Base-by-base conservation (phyloP, 2,888 invertebrate genomes). In the Dicyrtomina minuta region DNA sequence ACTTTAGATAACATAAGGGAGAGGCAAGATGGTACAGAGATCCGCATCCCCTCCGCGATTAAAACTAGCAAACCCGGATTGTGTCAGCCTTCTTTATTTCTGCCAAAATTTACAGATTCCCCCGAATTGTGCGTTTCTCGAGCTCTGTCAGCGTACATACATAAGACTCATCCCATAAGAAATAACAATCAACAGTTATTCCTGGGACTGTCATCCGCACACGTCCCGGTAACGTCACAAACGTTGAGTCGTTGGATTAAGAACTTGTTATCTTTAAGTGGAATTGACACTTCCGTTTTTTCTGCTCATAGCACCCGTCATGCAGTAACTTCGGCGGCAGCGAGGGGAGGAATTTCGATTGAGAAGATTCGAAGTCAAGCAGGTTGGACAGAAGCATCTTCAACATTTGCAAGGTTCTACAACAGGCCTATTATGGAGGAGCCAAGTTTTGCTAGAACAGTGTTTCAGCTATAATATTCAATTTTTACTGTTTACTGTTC, bases 161-260 rank as follows among this genome's bases (percentile, higher is more conserved):
- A 46, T 1, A 26, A 26, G 20, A 72, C 17, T 15, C 13, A n/a
- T 43, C 49, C 6, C 8, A 27, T 15, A 27, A 27, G 68, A 20
- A n/a, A n/a, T n/a, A 33, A 27, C 12, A 17, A 39, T 12, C 33
- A 44, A 27, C 46, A 24, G 15, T 44, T 74, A 3, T 55, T 74
- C 20, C 1, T 74, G n/a, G n/a, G 65, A 15, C n/a, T 49, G 10
- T 0, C 1, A 1, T 41, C n/a, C 0, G 72, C 74, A 8, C n/a
- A 70, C 67, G 39, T 46, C 1, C 20, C 51, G 10, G 70, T 70
- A 4, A 43, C 64, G 5, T 8, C 70, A 17, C 68, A 70, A 22
- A 74, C 74, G 10, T 58, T 70, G 51, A 26, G 55, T 6, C 24
- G 68, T 39, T 68, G 68, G 62, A 51, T 68, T 17, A 68, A 68